Base-by-base conservation (phyloP, 2,888 invertebrate species). In the Pinctada fucata region DNA sequence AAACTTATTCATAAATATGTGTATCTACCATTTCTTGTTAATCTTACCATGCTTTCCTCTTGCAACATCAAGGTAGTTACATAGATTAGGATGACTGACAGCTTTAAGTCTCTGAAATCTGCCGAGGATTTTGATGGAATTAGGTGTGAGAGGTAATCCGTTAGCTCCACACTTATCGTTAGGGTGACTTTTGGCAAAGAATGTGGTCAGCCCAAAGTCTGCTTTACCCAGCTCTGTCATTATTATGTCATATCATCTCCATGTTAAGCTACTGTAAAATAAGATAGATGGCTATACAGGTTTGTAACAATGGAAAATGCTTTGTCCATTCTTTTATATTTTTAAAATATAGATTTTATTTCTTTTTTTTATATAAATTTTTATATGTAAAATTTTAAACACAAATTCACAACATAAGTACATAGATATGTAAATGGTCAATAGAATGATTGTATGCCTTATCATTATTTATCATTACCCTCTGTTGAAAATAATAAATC, bases 81-180 rank as follows among this genome's bases (percentile, higher is more conserved):
- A 97, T 73, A 99, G 94, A 93, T 97, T 95, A 0, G 95, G 95
- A 92, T 97, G 97, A 79, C 95, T 94, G 8, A 91, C 69, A 0
- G 95, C 95, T 90, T 96, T 96, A 16, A 99, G 93, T 80, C 95
- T 94, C 91, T 98, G 97, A 49, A 98, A 96, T 89, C 95, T 94
- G 5, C 99, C 98, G 77, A 97, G 94, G 90, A 99, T 97, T 77
- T 97, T 96, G 82, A 99, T 97, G 0, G 98, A 98, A 93, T 99
- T 98, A 2, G 99, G 98, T 1, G 99, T 99, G 45, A 99, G 93
- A 0, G 99, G 99, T 71, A 99, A 93, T 1, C 99, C 99, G 93
- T 99, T 99, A 85, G 97, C 97, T 8, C 98, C 98, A 93, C 98
- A 99, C 75, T 92, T 90, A 81, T 92, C 93, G 86, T 91, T 91